phyloP scores from a whole-genome alignment of 2,113 vertebrate genomes.

The Struthidea cinerea region DNA sequence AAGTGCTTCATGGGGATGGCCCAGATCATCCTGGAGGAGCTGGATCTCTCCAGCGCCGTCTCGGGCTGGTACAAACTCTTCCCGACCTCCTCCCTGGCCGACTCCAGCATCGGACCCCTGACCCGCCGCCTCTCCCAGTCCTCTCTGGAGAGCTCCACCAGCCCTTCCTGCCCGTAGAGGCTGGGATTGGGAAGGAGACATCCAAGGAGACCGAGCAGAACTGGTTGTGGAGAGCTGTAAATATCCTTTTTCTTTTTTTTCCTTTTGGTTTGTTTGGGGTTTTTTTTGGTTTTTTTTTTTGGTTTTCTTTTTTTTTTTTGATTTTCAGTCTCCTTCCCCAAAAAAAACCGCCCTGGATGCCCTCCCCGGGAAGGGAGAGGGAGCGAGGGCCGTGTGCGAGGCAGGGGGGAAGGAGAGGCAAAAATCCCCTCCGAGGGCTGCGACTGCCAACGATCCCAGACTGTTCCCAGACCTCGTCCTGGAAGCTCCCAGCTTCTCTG shows the following conservation, averaged over 20 bases:
- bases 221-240: slow-evolving; percentile 60
- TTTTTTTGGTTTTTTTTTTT: neutral
- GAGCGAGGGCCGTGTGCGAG: neutral
- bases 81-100: slow-evolving; percentile 94
- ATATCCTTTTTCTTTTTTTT: neutral
- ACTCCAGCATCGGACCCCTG: slow-evolving; percentile 91
- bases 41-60: slow-evolving; percentile 87
- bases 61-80: slow-evolving; percentile 99
- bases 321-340: neutral
- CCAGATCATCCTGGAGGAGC: slow-evolving; percentile 95
- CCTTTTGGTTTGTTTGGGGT: neutral
- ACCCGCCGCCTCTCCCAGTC: slow-evolving; percentile 95
- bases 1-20: slow-evolving; percentile 99
- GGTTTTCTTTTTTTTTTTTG: neutral
- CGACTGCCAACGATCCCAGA: neutral
- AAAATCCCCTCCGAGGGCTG: neutral
- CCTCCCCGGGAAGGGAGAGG: neutral
- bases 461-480: neutral
- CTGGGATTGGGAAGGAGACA: neutral
- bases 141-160: slow-evolving; percentile 95
- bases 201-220: neutral
- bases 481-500: neutral
- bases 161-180: slow-evolving; percentile 88
- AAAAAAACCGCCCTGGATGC: neutral
- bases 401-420: neutral